Percentiles rank a stretch among this genome's conserved stretches.
These are phyloP conservation scores for Taenaris catops DNA, from an alignment of 2,888 invertebrate species.

Conservation along the genomic window DNA sequence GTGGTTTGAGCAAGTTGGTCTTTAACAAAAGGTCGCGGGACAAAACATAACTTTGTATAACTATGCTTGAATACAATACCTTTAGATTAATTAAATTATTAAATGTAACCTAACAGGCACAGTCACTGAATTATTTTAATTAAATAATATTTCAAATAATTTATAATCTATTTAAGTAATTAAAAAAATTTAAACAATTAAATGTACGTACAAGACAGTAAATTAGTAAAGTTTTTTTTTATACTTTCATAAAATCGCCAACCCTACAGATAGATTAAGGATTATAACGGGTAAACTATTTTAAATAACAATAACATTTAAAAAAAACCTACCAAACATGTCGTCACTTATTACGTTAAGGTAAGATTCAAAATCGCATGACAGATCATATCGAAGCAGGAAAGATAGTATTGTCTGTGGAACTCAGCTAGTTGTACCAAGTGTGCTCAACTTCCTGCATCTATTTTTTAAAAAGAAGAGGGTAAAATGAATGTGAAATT, in stretches of 20 bases:
- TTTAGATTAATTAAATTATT: too few species aligned
- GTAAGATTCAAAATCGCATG: slow-evolving; percentile 4
- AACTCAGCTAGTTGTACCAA: slow-evolving; percentile 44
- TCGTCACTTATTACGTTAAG: not conserved
- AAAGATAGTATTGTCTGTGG: slow-evolving; percentile 39
- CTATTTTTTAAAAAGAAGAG: slow-evolving; percentile 47
- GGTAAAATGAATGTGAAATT: slow-evolving; percentile 67
- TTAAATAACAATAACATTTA: slow-evolving; percentile 15
- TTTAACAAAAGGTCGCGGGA: too few species aligned
- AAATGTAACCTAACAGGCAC: too few species aligned
- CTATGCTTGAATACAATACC: too few species aligned
- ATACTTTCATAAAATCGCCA: slow-evolving; percentile 28
- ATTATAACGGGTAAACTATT: slow-evolving; percentile 42
- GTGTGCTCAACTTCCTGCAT: slow-evolving; percentile 54
- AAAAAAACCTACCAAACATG: slow-evolving; percentile 4
- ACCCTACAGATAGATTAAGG: slow-evolving; percentile 42
- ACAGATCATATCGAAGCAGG: not conserved
- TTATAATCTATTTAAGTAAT: too few species aligned
- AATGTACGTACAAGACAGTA: too few species aligned
- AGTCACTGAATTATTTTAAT: too few species aligned
- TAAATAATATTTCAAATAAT: too few species aligned
- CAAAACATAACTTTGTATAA: too few species aligned
- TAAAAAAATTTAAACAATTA: too few species aligned
- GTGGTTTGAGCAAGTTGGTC: too few species aligned
- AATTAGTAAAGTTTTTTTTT: too few species aligned